These are phyloP conservation scores for Heliopora coerulea DNA, from an alignment of 92 coral and sea anemone genomes.

Conservation along the genomic window DNA sequence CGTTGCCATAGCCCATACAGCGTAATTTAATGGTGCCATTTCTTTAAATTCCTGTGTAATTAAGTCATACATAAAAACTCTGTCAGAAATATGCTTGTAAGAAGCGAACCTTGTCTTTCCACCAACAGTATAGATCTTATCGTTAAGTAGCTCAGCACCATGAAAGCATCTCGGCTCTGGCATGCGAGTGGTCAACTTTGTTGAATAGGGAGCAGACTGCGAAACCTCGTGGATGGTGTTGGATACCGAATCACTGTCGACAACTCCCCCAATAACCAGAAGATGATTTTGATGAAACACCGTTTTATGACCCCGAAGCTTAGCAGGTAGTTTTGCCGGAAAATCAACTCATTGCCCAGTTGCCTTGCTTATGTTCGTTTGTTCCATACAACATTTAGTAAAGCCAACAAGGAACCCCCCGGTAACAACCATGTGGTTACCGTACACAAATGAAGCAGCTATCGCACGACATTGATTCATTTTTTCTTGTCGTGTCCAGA, in stretches of 20 bases:
- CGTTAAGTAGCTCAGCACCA: not conserved
- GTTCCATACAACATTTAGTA: too few relatives aligned
- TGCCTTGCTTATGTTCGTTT: too few relatives aligned
- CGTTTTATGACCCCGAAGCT: not conserved
- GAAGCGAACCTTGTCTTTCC: not conserved
- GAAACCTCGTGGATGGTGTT: not conserved
- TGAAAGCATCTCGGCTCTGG: slow-evolving; percentile 9
- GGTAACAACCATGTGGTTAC: too few relatives aligned
- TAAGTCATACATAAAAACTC: slow-evolving; percentile 9
- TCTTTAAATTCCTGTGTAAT: not conserved
- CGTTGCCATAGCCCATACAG: slow-evolving; percentile 30
- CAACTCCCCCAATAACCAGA: not conserved
- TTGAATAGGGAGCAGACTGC: not conserved
- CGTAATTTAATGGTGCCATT: slow-evolving; percentile 8
- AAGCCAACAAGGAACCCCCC: too few relatives aligned
- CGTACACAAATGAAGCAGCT: too few relatives aligned
- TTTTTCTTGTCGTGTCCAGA: too few relatives aligned
- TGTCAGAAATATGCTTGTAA: not conserved
- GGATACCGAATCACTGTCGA: not conserved
- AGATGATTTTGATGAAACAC: too few relatives aligned
- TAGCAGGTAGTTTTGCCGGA: too few relatives aligned
- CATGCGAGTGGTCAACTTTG: not conserved
- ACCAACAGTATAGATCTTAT: slow-evolving; percentile 6
- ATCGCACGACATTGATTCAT: too few relatives aligned
- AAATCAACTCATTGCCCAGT: too few relatives aligned